These are phyloP conservation scores for Malacosoma neustria DNA, from an alignment of 2,888 invertebrate species.

Conservation along the genomic window DNA sequence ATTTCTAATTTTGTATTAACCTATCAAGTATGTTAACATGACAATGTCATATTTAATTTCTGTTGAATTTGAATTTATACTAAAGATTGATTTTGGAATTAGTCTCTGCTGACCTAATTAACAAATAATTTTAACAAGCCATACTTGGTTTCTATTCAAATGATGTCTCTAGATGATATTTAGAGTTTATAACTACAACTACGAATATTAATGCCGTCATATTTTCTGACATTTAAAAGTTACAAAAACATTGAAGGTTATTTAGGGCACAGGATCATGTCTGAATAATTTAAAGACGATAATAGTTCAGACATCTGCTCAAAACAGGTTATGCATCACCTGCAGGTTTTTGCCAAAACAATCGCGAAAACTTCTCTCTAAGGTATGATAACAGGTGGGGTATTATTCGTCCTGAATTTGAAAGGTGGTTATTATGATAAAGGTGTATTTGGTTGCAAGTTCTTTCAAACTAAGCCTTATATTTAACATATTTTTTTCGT, in stretches of 20 bases:
- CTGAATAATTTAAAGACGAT: background rate
- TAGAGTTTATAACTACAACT: too few relatives aligned
- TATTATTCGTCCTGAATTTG: slow-evolving; percentile 4
- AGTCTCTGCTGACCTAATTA: too few relatives aligned
- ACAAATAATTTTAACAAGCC: too few relatives aligned
- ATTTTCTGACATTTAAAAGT: background rate
- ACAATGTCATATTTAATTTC: too few relatives aligned
- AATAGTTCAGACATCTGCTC: slow-evolving; percentile 40
- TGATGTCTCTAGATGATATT: too few relatives aligned
- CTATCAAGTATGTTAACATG: too few relatives aligned
- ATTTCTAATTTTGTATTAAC: too few relatives aligned
- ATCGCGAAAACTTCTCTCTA: slow-evolving; percentile 41
- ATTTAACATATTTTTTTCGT: too few relatives aligned
- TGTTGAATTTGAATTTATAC: too few relatives aligned
- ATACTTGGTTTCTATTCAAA: too few relatives aligned
- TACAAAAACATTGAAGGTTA: background rate
- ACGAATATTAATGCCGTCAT: background rate
- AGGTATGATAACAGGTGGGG: slow-evolving; percentile 44
- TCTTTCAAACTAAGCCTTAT: too few relatives aligned
- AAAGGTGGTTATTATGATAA: slow-evolving; percentile 7
- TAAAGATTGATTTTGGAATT: too few relatives aligned
- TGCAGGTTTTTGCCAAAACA: slow-evolving; percentile 43
- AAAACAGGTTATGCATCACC: slow-evolving; percentile 37
- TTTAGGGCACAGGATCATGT: background rate
- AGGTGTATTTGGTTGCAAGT: slow-evolving; percentile 4